Conservation (phyloP, 2,113 vertebrate genomes). For the Alouatta palliata region DNA sequence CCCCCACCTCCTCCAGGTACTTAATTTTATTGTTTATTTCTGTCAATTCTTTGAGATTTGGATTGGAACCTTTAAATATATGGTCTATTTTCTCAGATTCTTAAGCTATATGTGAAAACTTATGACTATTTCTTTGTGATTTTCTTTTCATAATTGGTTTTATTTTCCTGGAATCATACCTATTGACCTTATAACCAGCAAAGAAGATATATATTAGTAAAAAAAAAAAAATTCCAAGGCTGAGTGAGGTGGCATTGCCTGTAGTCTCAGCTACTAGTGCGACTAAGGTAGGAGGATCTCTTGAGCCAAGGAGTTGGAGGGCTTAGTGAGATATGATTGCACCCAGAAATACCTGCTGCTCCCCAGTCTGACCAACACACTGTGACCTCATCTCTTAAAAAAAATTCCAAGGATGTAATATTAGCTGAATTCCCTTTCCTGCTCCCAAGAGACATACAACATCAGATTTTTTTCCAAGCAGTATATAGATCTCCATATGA, state of each 20-base stretch:
- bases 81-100: neutral
- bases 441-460: neutral
- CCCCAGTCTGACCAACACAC: neutral
- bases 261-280: neutral
- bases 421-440: neutral
- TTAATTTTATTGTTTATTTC: neutral
- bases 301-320: neutral
- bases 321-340: neutral
- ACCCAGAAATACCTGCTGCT: neutral
- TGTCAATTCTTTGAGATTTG: neutral
- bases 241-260: neutral
- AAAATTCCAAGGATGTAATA: neutral
- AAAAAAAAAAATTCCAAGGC: neutral
- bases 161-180: neutral
- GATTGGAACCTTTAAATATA: neutral
- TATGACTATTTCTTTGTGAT: neutral
- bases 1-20: accelerated
- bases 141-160: neutral
- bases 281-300: neutral
- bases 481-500: neutral
- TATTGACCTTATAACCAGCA: neutral
- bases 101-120: neutral
- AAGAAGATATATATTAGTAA: neutral
- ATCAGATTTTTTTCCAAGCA: neutral
- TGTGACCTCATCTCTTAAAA: neutral